Conservation (phyloP, 1,140 invertebrate genomes). For the Neotoxoptera formosana region DNA sequence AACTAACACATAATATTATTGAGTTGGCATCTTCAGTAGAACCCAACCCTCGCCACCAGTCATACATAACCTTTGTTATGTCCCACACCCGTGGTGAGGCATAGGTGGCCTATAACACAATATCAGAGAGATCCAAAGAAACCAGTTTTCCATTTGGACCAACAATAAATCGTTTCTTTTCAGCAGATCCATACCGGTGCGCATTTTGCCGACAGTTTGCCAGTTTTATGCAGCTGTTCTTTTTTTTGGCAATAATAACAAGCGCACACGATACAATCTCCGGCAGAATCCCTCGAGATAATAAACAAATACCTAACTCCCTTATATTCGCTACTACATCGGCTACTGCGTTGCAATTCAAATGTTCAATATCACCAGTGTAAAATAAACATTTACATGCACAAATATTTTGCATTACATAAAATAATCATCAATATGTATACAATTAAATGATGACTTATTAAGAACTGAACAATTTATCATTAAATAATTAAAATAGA, state of each 20-base stretch:
- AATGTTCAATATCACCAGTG: not conserved
- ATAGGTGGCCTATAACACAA: slow-evolving; percentile 32
- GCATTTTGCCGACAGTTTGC: slow-evolving; percentile 22
- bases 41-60: slow-evolving; percentile 28
- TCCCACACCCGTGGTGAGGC: slow-evolving; percentile 22
- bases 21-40: not conserved
- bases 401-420: not conserved
- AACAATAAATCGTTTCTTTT: slow-evolving; percentile 51
- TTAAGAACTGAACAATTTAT: not conserved
- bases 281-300: not conserved
- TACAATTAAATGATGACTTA: not conserved
- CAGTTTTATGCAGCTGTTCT: not conserved
- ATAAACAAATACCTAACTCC: slow-evolving; percentile 31
- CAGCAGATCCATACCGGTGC: slow-evolving; percentile 7
- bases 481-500: not conserved
- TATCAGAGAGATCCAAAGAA: slow-evolving; percentile 20
- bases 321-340: slow-evolving; percentile 12
- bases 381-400: not conserved
- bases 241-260: slow-evolving; percentile 45
- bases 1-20: not conserved
- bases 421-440: not conserved
- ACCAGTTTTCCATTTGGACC: slow-evolving; percentile 39
- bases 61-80: slow-evolving; percentile 5
- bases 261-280: slow-evolving; percentile 38
- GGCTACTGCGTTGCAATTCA: not conserved